Evolutionary conservation across 2,113 vertebrate genomes (phyloP).

Genomic region (Rousettus leschenaultii): DNA sequence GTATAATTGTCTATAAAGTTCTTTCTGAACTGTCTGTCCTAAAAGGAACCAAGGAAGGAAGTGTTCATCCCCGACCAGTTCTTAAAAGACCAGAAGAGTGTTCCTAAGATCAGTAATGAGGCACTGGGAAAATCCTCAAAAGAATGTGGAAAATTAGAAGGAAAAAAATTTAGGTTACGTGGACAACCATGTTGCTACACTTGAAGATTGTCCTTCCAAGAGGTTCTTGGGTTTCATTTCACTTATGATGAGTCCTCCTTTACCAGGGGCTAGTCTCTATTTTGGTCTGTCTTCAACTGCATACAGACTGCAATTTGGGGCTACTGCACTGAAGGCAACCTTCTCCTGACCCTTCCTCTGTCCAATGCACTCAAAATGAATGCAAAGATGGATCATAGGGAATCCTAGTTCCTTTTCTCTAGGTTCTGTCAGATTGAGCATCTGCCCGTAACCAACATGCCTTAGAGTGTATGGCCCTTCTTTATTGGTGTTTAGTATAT

Average conservation of each 20-base stretch:
- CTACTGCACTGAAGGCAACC: not conserved
- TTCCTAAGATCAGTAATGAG: not conserved
- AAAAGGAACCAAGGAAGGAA: not conserved
- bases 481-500: not conserved
- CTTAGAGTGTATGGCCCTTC: not conserved
- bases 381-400: not conserved
- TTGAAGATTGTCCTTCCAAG: not conserved
- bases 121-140: not conserved
- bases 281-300: not conserved
- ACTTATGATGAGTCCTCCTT: not conserved
- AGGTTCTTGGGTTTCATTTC: not conserved
- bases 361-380: not conserved
- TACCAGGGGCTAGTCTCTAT: not conserved
- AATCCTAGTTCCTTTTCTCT: not conserved
- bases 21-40: not conserved
- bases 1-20: not conserved
- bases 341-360: not conserved
- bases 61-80: not conserved
- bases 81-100: not conserved
- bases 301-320: not conserved
- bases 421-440: not conserved
- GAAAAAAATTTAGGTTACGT: not conserved
- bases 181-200: not conserved
- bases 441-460: not conserved
- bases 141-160: not conserved